Evolutionary conservation across 2,888 invertebrate genomes (phyloP).

Genomic region (Ypsolopha scabrella): DNA sequence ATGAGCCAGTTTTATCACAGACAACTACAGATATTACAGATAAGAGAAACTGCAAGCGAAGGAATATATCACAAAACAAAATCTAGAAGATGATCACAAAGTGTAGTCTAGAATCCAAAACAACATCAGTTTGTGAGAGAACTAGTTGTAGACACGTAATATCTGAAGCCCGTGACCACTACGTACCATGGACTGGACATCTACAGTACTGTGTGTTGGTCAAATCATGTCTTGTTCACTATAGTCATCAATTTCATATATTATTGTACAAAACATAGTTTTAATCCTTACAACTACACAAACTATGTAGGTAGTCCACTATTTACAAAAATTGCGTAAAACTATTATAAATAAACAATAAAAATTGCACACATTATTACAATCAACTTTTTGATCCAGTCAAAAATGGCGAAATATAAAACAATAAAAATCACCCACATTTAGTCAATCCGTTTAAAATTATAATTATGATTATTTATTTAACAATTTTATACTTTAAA

Average conservation of each 20-base stretch:
- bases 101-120: not conserved
- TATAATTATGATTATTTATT: not conserved
- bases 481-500: not conserved
- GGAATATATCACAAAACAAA: not conserved
- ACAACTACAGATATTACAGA: constrained; percentile 25
- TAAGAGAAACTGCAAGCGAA: constrained; percentile 7
- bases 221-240: constrained; percentile 1
- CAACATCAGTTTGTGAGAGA: not conserved
- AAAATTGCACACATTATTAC: constrained; percentile 47
- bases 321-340: constrained; percentile 35
- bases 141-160: constrained; percentile 6
- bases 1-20: constrained; percentile 38
- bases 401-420: constrained; percentile 33
- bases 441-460: no score
- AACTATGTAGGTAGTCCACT: constrained; percentile 14
- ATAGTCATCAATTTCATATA: not conserved
- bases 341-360: constrained; percentile 31
- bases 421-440: constrained; percentile 24
- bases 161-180: constrained; percentile 6
- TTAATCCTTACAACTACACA: constrained; percentile 5
- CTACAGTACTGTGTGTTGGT: constrained; percentile 4
- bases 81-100: not conserved
- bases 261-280: constrained; percentile 3
- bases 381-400: constrained; percentile 66
- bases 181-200: not conserved